Evolutionary conservation across 2,888 invertebrate species (phyloP).

Genomic region (Gari tellinella): DNA sequence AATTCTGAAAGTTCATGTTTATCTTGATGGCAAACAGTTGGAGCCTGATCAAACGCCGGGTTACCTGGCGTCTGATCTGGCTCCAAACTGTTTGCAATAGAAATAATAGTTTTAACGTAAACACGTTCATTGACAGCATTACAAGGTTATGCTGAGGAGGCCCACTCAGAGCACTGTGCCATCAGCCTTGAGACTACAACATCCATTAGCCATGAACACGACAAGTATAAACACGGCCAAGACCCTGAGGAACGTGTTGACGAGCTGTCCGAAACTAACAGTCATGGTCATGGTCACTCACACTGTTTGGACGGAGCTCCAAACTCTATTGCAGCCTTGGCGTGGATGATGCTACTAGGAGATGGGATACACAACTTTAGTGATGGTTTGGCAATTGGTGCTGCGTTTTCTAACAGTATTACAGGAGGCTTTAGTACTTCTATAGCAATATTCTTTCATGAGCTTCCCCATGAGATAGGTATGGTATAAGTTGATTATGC

Average conservation of each 20-base stretch:
- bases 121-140: conserved; percentile 57
- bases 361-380: conserved; percentile 98
- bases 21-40: too few relatives aligned
- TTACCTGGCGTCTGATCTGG: too few relatives aligned
- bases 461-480: conserved; percentile 96
- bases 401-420: conserved; percentile 93
- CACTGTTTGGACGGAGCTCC: conserved; percentile 66
- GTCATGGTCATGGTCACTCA: conserved; percentile 53
- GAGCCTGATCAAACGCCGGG: too few relatives aligned
- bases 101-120: too few relatives aligned
- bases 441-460: conserved; percentile 97
- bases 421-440: conserved; percentile 96
- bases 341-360: conserved; percentile 98
- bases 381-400: conserved; percentile 97
- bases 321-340: conserved; percentile 93
- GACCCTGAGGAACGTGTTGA: conserved; percentile 37
- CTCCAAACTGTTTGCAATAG: too few relatives aligned
- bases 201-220: conserved; percentile 47
- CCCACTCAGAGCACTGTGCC: conserved; percentile 56
- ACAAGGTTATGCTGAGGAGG: conserved; percentile 60
- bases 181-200: conserved; percentile 45
- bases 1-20: too few relatives aligned
- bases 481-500: too few relatives aligned
- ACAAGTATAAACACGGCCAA: conserved; percentile 27
- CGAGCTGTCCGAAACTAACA: conserved; percentile 23